phyloP scores from a whole-genome alignment of 2,113 vertebrate species.

The Gadus macrocephalus region DNA sequence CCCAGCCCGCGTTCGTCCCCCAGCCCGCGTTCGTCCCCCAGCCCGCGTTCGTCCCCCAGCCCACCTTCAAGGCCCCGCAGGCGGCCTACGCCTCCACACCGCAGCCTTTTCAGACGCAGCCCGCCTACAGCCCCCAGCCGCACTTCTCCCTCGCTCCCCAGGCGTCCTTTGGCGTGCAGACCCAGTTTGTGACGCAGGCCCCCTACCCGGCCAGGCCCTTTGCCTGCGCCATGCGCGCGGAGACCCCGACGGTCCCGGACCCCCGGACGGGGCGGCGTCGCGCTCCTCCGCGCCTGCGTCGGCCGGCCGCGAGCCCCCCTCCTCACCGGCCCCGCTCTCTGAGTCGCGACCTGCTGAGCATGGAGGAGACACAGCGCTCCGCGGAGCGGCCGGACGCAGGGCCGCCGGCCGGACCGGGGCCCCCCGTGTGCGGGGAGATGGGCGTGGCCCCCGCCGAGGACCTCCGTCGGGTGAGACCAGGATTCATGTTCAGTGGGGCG shows the following conservation, averaged over 20 bases:
- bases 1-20: conserved; percentile 24
- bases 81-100: conserved; percentile 39
- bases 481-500: neutral
- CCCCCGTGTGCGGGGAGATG: conserved; percentile 25
- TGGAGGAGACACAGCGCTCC: conserved; percentile 81
- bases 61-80: conserved; percentile 30
- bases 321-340: conserved; percentile 78
- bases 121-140: conserved; percentile 56
- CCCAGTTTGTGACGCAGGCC: conserved; percentile 62
- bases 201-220: conserved; percentile 68
- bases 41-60: conserved; percentile 56
- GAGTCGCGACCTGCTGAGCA: conserved; percentile 89
- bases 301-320: conserved; percentile 43
- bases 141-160: conserved; percentile 47
- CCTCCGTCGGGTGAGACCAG: conserved; percentile 68
- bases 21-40: conserved; percentile 56
- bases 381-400: conserved; percentile 55
- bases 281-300: conserved; percentile 73
- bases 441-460: conserved; percentile 43
- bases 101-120: conserved; percentile 53
- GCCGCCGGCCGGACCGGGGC: neutral
- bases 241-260: conserved; percentile 61
- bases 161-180: conserved; percentile 36
- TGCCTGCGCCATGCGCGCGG: conserved; percentile 54
- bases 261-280: conserved; percentile 42